Evolutionary conservation across 64 coral and sea anemone genomes (phyloP), one percentile per base, ranked within the genome.

Genomic region (Astreopora myriophthalma): DNA sequence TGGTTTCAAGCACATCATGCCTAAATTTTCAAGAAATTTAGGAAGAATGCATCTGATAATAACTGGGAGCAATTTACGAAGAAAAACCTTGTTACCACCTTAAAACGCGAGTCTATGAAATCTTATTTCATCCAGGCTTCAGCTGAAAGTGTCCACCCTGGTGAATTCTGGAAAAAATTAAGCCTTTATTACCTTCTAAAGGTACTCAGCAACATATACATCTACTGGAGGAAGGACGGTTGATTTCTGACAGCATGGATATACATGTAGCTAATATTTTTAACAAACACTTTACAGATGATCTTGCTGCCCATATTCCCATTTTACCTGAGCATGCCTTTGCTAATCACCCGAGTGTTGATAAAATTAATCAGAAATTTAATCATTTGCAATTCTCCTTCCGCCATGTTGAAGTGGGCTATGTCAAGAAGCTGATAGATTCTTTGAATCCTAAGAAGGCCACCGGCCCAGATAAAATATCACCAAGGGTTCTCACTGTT

Each of bases 391-490:
- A 44, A 44, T 44, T 44, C 40, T 44, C 23, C 29, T 8, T 83
- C 57, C 30, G 16, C 79, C 49, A 60, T 11, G 79, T 83, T 60
- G 26, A 83, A 31, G 79, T 83, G 48, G 49, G 49, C 79, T 14
- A 83, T n/a, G 44, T 83, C 28, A 60, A 62, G 49, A 48, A 83
- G 25, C 48, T 83, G 5, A 20, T 63, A 61, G 24, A 48, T 27
- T 83, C 79, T 62, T 12, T 83, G 37, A 83, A 83, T 20, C 79
- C 79, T 62, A 64, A 63, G 3, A 85, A 85, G 82, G 82, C 61
- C 82, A 68, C 82, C 8, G 82, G 82, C 19, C 62, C 85, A 2
- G 85, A 87, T 39, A 73, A 71, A 40, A 87, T 87, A 87, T 87
- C 85, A 72, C 38, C 85, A 72, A 48, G 64, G 64, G 85, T 49